Evolutionary conservation across 2,113 vertebrate genomes (phyloP), one percentile per base, ranked within the genome.

Genomic region (Colistium nudipinnis): DNA sequence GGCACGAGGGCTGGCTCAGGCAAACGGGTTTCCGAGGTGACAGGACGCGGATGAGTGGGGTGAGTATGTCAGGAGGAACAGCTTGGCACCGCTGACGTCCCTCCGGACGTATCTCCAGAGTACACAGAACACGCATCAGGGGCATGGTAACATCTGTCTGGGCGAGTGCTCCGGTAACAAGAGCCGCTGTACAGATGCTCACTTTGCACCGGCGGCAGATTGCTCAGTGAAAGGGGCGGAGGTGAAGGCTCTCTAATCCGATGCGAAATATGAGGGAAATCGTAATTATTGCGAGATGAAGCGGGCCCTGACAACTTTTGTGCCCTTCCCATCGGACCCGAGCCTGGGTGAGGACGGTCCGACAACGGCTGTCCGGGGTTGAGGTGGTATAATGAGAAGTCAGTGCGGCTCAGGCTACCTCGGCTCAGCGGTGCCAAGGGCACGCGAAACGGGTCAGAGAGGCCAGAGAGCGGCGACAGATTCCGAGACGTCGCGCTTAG

Each of bases 1-100:
- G 83, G 86, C 63, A 64, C 82, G 87, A 83, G 70, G 71, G 63
- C 84, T 65, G 86, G 77, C 82, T 45, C 51, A 83, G 73, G 75
- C 81, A 81, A 78, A 71, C n/a, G n/a, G n/a, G 85, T 90, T 86
- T 90, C 88, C 87, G 85, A 83, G 84, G 91, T 85, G 82, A 90
- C 81, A 45, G 74, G 61, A 60, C 7, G 16, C 52, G 74, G 55
- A 70, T 12, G 57, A 67, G 55, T 65, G 45, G 69, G 86, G 92
- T 93, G 82, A 93, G 92, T 92, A 74, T 76, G 76, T 80, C 62
- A 60, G 51, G 33, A 65, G 59, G 54, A 82, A 74, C 80, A 75
- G 78, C 74, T 74, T 68, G 77, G 27, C 70, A 78, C 54, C 41
- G 61, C 41, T 39, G 41, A 62, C 19, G 45, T 57, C 63, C 67